Percentiles rank a stretch among this genome's conserved stretches.
phyloP scores from a whole-genome alignment of 2,113 vertebrate species.

The Brachyhypopomus occidentalis region DNA sequence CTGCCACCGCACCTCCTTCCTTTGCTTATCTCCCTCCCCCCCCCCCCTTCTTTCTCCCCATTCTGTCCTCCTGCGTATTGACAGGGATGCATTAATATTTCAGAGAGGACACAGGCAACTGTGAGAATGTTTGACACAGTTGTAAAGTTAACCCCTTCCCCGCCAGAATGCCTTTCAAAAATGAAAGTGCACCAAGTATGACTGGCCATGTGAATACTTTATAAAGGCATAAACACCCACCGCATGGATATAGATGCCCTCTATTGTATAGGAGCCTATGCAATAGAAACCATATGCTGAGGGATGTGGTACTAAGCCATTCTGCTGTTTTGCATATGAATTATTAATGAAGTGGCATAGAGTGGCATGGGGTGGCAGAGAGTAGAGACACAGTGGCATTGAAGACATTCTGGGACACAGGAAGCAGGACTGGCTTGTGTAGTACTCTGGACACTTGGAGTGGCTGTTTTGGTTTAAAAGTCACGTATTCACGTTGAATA shows the following conservation, averaged over 20 bases:
- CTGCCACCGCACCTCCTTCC: not conserved
- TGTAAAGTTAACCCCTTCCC: constrained; percentile 34
- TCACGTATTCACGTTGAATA: no score
- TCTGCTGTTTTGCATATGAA: constrained; percentile 12
- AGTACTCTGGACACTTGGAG: no score
- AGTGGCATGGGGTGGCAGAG: not conserved
- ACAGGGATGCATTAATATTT: constrained; percentile 51
- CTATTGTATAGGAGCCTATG: not conserved
- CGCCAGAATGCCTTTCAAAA: not conserved
- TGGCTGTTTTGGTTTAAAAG: no score
- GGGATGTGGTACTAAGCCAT: not conserved
- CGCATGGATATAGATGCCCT: not conserved
- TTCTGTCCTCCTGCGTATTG: constrained; percentile 17
- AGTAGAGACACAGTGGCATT: not conserved
- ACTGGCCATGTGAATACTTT: not conserved
- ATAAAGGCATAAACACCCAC: not conserved
- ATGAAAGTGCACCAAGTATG: constrained; percentile 11
- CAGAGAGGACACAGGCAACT: constrained; percentile 36
- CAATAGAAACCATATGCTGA: not conserved
- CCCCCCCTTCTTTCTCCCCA: not conserved
- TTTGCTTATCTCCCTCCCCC: not conserved
- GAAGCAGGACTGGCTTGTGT: not conserved
- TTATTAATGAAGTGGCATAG: constrained; percentile 8
- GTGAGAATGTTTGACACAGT: constrained; percentile 32
- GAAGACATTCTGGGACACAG: constrained; percentile 4